These are phyloP conservation scores for Platorchestia sp. DNA, from an alignment of 1,140 invertebrate species.

Conservation along the genomic window DNA sequence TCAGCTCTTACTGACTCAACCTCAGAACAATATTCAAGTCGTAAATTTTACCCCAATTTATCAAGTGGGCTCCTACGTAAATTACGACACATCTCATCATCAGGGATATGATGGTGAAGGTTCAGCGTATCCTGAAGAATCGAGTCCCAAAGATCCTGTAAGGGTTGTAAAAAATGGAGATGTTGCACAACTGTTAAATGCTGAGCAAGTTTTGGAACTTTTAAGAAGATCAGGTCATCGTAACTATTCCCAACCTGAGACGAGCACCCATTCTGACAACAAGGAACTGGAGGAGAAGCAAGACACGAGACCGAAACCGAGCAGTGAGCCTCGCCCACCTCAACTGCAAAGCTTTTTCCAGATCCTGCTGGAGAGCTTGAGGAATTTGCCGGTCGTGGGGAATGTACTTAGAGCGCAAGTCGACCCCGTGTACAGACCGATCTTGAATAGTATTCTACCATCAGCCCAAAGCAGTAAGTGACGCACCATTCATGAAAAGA, in stretches of 20 bases:
- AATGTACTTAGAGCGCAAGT: constrained; percentile 62
- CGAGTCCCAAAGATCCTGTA: neutral
- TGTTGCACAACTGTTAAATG: neutral
- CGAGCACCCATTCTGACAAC: neutral
- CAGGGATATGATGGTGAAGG: neutral
- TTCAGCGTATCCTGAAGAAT: neutral
- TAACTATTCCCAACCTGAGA: neutral
- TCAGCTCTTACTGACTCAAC: neutral
- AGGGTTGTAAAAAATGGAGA: neutral
- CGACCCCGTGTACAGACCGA: constrained; percentile 62
- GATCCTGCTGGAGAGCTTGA: constrained; percentile 55
- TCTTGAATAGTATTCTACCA: constrained; percentile 58
- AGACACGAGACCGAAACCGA: neutral
- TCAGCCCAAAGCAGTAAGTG: constrained; percentile 13
- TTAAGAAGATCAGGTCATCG: neutral
- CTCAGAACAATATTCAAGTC: neutral
- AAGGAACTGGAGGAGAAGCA: neutral
- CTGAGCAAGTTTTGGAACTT: constrained; percentile 15
- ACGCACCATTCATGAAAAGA: neutral
- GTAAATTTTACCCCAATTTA: constrained; percentile 3
- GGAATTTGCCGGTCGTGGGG: constrained; percentile 62
- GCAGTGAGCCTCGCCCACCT: neutral
- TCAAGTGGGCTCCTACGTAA: neutral
- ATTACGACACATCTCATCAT: neutral
- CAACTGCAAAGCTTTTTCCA: neutral